phyloP scores from a whole-genome alignment of 2,113 vertebrate genomes.

The Clupea harengus region DNA sequence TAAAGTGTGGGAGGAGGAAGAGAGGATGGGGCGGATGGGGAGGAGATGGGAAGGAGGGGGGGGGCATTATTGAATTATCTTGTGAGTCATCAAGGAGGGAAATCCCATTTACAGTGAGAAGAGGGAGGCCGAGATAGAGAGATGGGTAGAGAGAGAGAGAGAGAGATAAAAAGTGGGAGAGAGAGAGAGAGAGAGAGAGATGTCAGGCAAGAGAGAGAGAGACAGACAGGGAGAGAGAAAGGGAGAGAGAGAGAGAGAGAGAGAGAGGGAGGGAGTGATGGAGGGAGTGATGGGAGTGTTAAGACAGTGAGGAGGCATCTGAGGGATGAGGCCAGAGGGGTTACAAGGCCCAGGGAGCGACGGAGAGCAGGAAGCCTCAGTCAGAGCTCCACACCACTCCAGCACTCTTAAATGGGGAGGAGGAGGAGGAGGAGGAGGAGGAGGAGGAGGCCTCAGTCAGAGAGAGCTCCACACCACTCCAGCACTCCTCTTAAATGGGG shows the following conservation, averaged over 20 bases:
- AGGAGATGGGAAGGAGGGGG: background rate
- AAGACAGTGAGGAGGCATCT: background rate
- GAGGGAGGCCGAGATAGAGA: background rate
- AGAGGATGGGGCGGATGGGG: background rate
- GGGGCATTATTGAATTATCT: slow-evolving; percentile 29
- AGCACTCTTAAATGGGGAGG: background rate
- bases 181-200: too few species aligned
- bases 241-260: background rate
- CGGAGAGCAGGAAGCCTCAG: background rate
- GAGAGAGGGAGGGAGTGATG: too few species aligned
- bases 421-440: background rate
- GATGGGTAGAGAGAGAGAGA: background rate
- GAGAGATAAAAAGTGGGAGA: background rate
- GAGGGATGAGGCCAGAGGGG: too few species aligned
- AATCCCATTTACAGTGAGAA: slow-evolving; percentile 33
- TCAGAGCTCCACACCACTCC: background rate
- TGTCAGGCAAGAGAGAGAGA: background rate
- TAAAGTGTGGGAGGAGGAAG: background rate
- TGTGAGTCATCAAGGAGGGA: slow-evolving; percentile 38
- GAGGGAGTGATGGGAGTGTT: background rate
- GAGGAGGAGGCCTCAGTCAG: background rate
- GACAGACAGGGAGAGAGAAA: background rate
- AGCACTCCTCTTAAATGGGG: background rate
- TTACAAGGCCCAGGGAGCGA: background rate
- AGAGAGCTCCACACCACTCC: background rate